Evolutionary conservation across 2,797 vertebrate species (phyloP), one percentile per base, ranked within the genome.

Genomic region (Syndactyla subalaris): DNA sequence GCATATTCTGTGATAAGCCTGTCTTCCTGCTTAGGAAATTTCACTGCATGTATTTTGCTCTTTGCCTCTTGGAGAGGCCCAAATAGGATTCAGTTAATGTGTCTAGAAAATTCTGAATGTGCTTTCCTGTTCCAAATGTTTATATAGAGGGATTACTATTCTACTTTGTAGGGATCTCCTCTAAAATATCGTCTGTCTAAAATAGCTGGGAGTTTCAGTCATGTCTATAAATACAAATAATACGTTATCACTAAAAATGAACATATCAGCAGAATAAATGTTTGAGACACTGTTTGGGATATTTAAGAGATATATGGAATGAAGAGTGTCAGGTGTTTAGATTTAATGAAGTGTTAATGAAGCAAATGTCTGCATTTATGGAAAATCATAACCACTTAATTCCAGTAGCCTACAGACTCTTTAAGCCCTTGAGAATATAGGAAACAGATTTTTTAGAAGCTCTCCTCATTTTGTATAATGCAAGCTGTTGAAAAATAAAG

Each of bases 341-440:
- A 52, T 79, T 62, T 93, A 81, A 93, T 70, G 19, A 85, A 63
- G 49, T 67, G 88, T 90, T 92, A 94, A 88, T 72, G 32, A 90
- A 67, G 41, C 13, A 83, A 83, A 58, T 9, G 16, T 62, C 46
- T 94, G 67, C 70, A 85, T 72, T 80, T 58, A 34, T 41, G 85
- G 61, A 79, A 92, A 87, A 76, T 82, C 39, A 79, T 36, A 89
- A 19, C 10, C 18, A 72, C 32, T 88, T 74, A 71, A 84, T 89
- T 93, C 61, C 41, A 65, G 58, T 30, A 91, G 38, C 32, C 52
- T 46, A 41, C 46, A 72, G 45, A 73, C 17, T n/a, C 32, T 58
- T 66, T 58, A 89, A 85, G 39, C 23, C 72, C 38, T 89, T 4
- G 11, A 80, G 54, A 89, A 65, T 39, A 77, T 3, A 85, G 49